A percentile compares a stretch with the other conserved stretches of the same genome.
These are phyloP conservation scores for Ostrea denselamellosa DNA, from an alignment of 1,140 invertebrate genomes.

Conservation along the genomic window DNA sequence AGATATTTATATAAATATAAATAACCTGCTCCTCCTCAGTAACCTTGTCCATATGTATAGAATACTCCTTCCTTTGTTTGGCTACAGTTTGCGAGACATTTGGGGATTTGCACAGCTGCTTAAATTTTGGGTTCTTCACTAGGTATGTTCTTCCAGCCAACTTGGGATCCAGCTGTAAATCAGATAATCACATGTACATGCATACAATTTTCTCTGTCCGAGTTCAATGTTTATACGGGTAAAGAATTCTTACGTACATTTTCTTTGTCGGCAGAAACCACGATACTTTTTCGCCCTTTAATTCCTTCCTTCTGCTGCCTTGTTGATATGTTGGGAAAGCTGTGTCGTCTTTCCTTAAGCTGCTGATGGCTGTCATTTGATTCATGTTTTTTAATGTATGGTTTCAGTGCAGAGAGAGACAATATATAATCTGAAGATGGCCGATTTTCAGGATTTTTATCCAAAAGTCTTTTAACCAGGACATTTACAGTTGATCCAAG, in stretches of 20 bases:
- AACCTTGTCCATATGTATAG: neutral
- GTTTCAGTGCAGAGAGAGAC: constrained; percentile 65
- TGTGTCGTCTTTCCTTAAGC: neutral
- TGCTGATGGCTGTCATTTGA: neutral
- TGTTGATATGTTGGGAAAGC: neutral
- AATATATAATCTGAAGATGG: constrained; percentile 81
- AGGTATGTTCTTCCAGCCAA: constrained; percentile 50
- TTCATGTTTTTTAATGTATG: constrained; percentile 53
- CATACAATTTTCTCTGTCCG: neutral
- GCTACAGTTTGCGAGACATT: constrained; percentile 48
- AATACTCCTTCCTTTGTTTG: constrained; percentile 42
- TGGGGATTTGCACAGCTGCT: constrained; percentile 45
- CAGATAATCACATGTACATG: neutral
- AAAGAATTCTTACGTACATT: constrained; percentile 45
- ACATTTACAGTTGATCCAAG: constrained; percentile 83
- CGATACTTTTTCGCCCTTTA: neutral
- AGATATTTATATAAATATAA: too few relatives aligned
- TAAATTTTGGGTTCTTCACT: constrained; percentile 56
- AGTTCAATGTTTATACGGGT: neutral
- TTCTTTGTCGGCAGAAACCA: constrained; percentile 29
- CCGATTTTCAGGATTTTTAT: constrained; percentile 76
- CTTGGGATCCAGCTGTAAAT: constrained; percentile 45
- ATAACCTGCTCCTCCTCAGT: neutral
- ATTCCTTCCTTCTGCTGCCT: neutral
- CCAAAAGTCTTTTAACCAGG: constrained; percentile 74